Evolutionary conservation across 2,888 invertebrate species (phyloP).

Genomic region (Petrophora chlorosata): DNA sequence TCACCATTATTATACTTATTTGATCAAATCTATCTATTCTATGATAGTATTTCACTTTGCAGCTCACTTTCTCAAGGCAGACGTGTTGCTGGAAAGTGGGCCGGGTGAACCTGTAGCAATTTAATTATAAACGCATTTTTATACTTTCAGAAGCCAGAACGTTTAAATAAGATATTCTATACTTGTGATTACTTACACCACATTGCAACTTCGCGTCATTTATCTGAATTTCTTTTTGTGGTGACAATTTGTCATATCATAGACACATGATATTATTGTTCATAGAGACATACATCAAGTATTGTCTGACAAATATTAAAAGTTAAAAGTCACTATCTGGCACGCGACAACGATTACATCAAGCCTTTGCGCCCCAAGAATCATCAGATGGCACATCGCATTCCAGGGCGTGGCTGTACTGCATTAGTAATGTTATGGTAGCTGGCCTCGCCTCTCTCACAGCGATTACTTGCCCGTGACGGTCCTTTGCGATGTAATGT

Average conservation of each 20-base stretch:
- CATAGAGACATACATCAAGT: no score
- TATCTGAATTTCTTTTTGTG: no score
- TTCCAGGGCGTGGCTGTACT: background rate
- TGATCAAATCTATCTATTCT: constrained; percentile 20
- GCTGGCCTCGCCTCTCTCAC: constrained; percentile 6
- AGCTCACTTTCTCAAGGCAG: constrained; percentile 19
- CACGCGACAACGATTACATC: no score
- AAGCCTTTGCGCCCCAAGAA: no score
- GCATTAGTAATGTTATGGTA: background rate
- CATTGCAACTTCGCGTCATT: no score
- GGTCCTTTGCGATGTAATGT: constrained; percentile 5
- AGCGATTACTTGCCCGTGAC: constrained; percentile 11
- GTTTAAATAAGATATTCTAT: constrained; percentile 8
- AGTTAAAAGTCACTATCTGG: no score
- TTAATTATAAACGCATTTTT: constrained; percentile 35
- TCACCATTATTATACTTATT: constrained; percentile 12
- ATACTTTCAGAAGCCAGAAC: background rate
- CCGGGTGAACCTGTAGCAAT: constrained; percentile 32
- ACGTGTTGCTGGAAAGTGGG: constrained; percentile 33
- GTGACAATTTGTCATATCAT: no score
- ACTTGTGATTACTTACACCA: no score
- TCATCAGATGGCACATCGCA: background rate
- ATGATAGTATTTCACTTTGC: constrained; percentile 13
- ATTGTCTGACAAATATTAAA: no score
- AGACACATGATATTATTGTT: no score